Evolutionary conservation across 2,797 vertebrate genomes (phyloP).

Genomic region (Rhinella marina): DNA sequence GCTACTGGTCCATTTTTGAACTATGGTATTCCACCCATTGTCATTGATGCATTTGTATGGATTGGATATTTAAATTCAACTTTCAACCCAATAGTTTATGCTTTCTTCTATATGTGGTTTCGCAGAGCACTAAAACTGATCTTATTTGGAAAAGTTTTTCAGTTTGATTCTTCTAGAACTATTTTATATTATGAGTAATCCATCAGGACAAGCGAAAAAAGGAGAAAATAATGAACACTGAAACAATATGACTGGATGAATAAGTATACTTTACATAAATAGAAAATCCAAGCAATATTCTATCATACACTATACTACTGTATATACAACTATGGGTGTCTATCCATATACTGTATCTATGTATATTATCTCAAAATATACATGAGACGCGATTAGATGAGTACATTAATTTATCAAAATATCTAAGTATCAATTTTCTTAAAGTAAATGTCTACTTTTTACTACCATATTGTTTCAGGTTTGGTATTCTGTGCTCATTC

Average conservation of each 20-base stretch:
- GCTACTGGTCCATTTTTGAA: constrained; percentile 73
- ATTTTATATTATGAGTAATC: constrained; percentile 72
- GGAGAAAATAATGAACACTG: background rate
- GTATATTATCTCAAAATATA: background rate
- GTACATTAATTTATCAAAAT: background rate
- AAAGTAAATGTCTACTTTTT: background rate
- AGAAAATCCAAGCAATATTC: background rate
- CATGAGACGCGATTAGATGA: background rate
- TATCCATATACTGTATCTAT: background rate
- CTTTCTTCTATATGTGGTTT: constrained; percentile 86
- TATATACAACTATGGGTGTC: background rate
- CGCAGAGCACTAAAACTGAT: constrained; percentile 78
- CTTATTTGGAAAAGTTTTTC: constrained; percentile 77
- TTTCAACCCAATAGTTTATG: constrained; percentile 86
- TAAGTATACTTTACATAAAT: background rate
- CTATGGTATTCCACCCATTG: constrained; percentile 67
- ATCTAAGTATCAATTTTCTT: background rate
- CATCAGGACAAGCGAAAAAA: background rate
- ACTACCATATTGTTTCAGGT: background rate
- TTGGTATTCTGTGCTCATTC: background rate
- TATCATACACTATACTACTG: background rate
- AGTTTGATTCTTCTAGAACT: constrained; percentile 74
- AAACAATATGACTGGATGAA: background rate
- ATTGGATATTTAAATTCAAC: constrained; percentile 83
- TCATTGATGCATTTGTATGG: constrained; percentile 79